Percentiles rank a stretch among this genome's conserved stretches.
phyloP scores from a whole-genome alignment of 2,888 invertebrate genomes.

The Sminthurinus aureus region DNA sequence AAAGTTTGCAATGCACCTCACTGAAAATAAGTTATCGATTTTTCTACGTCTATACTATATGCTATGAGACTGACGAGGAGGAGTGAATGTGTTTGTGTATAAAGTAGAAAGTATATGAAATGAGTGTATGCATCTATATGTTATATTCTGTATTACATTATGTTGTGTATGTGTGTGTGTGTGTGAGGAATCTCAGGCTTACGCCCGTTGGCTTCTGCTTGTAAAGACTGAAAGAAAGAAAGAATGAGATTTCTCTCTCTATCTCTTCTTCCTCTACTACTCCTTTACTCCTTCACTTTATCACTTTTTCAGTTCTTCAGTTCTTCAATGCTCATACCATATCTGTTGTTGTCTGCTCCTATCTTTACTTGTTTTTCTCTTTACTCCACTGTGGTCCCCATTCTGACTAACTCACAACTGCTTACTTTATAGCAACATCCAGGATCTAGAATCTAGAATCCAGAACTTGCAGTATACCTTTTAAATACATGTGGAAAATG shows the following conservation, averaged over 20 bases:
- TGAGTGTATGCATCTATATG: not conserved
- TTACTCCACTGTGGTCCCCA: not conserved
- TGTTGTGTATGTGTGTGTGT: not conserved
- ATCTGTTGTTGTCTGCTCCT: not conserved
- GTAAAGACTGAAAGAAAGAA: not conserved
- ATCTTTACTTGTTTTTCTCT: not conserved
- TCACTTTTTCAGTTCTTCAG: no score
- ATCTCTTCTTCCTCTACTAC: not conserved
- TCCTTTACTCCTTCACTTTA: not conserved
- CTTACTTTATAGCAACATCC: no score
- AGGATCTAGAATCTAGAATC: no score
- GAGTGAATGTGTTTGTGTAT: no score
- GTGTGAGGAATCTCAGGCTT: not conserved
- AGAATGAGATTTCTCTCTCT: conserved; percentile 9
- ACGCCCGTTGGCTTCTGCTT: not conserved
- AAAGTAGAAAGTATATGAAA: no score
- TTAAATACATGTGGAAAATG: no score
- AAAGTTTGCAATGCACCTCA: conserved; percentile 39
- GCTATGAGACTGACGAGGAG: not conserved
- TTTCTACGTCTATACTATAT: conserved; percentile 14
- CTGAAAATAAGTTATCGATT: conserved; percentile 39
- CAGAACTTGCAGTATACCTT: no score
- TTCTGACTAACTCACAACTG: no score
- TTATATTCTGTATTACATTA: not conserved
- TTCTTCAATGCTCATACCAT: no score